phyloP scores from a whole-genome alignment of 2,888 invertebrate genomes.

The Tetragonisca angustula region DNA sequence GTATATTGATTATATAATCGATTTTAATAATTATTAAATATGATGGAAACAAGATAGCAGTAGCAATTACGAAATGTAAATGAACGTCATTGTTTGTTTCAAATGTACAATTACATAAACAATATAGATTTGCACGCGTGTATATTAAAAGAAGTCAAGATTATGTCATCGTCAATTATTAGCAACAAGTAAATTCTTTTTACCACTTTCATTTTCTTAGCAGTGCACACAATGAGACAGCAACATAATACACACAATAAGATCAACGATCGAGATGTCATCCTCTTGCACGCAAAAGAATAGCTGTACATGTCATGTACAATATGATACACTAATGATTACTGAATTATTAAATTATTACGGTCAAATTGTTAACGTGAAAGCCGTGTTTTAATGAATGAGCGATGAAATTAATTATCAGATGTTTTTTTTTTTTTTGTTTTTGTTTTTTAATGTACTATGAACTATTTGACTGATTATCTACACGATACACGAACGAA shows the following conservation, averaged over 20 bases:
- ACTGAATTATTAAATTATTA: neutral
- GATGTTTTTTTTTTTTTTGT: neutral
- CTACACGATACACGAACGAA: conserved; percentile 30
- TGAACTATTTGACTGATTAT: neutral
- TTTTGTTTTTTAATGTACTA: neutral
- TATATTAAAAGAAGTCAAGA: neutral
- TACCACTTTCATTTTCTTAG: conserved; percentile 47
- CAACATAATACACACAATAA: conserved; percentile 34
- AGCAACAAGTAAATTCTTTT: neutral
- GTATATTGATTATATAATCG: too few relatives aligned
- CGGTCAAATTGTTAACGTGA: neutral
- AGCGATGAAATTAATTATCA: neutral
- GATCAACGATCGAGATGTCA: conserved; percentile 22
- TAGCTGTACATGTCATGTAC: conserved; percentile 18
- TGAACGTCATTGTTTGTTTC: neutral
- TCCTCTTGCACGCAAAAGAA: conserved; percentile 1
- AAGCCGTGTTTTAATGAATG: neutral
- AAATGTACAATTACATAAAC: neutral
- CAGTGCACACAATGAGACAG: conserved; percentile 9
- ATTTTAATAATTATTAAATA: neutral
- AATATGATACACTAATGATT: neutral
- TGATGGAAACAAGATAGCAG: neutral
- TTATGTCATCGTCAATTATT: neutral
- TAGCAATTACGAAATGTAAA: neutral
- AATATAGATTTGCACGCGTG: neutral